phyloP scores from a whole-genome alignment of 2,888 invertebrate species.

The Orchesellides sinensis region DNA sequence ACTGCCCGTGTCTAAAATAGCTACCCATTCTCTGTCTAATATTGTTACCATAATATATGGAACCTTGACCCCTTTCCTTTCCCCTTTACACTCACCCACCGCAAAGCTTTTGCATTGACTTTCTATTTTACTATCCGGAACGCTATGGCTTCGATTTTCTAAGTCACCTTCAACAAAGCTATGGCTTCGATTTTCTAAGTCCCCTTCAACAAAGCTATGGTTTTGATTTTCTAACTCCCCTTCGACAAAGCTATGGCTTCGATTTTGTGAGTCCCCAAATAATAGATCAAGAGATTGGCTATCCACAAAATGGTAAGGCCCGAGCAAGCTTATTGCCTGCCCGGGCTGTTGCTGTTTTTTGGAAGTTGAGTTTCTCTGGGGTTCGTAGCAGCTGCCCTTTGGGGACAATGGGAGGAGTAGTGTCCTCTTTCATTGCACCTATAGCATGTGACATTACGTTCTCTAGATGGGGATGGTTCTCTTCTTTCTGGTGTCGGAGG shows the following conservation, averaged over 20 bases:
- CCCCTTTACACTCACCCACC: background rate
- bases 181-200: background rate
- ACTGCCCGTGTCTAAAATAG: conserved; percentile 5
- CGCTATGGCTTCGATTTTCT: background rate
- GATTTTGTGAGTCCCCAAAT: too few relatives aligned
- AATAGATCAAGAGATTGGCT: too few relatives aligned
- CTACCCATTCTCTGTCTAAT: conserved; percentile 4
- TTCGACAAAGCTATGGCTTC: too few relatives aligned
- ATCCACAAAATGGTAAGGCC: background rate
- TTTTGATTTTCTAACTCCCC: background rate
- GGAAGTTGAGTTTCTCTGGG: too few relatives aligned
- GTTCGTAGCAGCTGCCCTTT: background rate
- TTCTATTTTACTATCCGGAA: too few relatives aligned
- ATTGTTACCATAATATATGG: conserved; percentile 2
- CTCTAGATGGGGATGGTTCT: too few relatives aligned
- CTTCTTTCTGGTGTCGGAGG: too few relatives aligned
- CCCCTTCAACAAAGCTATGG: too few relatives aligned
- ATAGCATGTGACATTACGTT: conserved; percentile 5
- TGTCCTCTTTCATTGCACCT: conserved; percentile 1
- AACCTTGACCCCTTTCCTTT: background rate
- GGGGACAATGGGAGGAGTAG: background rate
- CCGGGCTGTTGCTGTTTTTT: conserved; percentile 1
- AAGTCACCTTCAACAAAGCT: background rate
- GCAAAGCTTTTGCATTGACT: background rate
- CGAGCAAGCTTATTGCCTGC: background rate